Conservation (phyloP, 30 jellyfish, hydroid and myxozoan species). For the Sanderia malayensis region DNA sequence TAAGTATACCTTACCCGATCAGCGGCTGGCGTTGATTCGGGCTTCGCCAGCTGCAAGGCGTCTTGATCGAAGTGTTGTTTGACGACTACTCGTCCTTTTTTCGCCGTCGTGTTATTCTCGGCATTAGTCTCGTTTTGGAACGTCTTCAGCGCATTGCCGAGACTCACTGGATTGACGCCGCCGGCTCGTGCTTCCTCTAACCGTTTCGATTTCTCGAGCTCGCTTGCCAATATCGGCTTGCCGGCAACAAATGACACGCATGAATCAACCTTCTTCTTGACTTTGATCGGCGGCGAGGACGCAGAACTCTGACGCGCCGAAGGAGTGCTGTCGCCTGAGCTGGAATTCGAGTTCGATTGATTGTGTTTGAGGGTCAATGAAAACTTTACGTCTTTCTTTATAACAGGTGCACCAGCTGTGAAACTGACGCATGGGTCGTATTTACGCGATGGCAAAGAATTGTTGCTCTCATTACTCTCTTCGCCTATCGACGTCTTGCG, state of each 20-base stretch:
- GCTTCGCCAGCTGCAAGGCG: constrained; percentile 68
- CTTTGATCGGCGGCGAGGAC: constrained; percentile 47
- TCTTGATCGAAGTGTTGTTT: constrained; percentile 59
- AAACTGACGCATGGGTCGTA: constrained; percentile 97
- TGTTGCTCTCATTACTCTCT: constrained; percentile 23
- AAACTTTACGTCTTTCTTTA: constrained; percentile 45
- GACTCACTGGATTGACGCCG: constrained; percentile 46
- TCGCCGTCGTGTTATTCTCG: constrained; percentile 22
- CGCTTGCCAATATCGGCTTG: constrained; percentile 51
- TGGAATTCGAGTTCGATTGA: constrained; percentile 61
- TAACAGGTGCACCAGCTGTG: constrained; percentile 85
- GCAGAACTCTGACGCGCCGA: constrained; percentile 44
- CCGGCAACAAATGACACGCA: constrained; percentile 77
- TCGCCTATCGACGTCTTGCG: constrained; percentile 57
- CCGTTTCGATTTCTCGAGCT: constrained; percentile 31
- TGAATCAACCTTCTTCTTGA: constrained; percentile 42
- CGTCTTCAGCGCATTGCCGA: constrained; percentile 31
- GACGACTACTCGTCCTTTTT: constrained; percentile 52
- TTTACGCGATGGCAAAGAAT: constrained; percentile 30
- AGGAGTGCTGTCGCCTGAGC: constrained; percentile 87
- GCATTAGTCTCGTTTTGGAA: constrained; percentile 41
- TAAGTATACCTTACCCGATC: constrained; percentile 54
- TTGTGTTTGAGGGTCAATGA: constrained; percentile 36
- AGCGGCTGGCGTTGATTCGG: too few relatives aligned
- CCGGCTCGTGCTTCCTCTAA: constrained; percentile 33